These are phyloP conservation scores for Micromesistius poutassou DNA, from an alignment of 2,797 vertebrate species.

Conservation along the genomic window DNA sequence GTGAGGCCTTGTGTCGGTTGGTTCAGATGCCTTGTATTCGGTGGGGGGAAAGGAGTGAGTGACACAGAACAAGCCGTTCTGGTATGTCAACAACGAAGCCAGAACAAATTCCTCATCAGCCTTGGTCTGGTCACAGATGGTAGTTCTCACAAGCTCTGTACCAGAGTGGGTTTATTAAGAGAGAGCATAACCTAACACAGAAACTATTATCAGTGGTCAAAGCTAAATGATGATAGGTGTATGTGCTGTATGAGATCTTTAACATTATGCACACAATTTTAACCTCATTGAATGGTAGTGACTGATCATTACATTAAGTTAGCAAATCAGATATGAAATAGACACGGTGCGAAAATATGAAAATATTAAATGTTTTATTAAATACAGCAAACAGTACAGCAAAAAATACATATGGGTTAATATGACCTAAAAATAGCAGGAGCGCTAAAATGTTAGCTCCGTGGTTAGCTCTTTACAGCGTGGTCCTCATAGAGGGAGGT, in stretches of 20 bases:
- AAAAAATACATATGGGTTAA: slow-evolving; percentile 28
- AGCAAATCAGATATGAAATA: background rate
- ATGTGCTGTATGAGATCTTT: background rate
- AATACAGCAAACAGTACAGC: slow-evolving; percentile 23
- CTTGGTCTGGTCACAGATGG: background rate
- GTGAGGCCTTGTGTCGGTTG: background rate
- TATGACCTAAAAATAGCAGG: slow-evolving; percentile 42
- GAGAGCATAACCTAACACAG: background rate
- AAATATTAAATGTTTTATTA: slow-evolving; percentile 52
- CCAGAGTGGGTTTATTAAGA: background rate
- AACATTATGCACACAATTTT: background rate
- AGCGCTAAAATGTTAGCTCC: slow-evolving; percentile 42
- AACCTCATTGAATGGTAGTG: background rate
- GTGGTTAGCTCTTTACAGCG: slow-evolving; percentile 6
- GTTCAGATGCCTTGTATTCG: background rate
- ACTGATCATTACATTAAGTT: background rate
- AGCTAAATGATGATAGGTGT: background rate
- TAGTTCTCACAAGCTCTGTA: background rate
- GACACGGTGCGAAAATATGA: slow-evolving; percentile 21
- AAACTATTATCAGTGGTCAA: background rate
- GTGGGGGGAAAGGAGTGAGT: too few species aligned
- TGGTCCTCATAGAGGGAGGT: slow-evolving; percentile 4
- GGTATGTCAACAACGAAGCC: background rate
- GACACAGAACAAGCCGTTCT: too few species aligned
- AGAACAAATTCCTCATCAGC: background rate